phyloP scores from a whole-genome alignment of 2,797 vertebrate species.

The Serranus cabrilla region DNA sequence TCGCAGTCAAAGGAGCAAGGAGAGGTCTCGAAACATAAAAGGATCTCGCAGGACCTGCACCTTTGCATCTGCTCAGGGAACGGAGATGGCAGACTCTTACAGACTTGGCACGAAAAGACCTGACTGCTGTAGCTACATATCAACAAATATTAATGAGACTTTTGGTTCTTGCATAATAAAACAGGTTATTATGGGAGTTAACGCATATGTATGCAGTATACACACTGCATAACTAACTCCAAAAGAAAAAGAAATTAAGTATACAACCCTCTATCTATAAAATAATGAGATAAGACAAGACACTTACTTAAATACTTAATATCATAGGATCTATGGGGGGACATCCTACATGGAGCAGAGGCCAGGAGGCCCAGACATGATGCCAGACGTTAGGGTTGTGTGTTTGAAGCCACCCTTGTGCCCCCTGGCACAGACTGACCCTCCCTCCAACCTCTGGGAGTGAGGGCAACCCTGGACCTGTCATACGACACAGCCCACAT shows the following conservation, averaged over 20 bases:
- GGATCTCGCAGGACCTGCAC: constrained; percentile 76
- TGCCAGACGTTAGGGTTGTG: constrained; percentile 77
- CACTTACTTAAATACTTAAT: constrained; percentile 32
- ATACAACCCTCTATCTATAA: constrained; percentile 22
- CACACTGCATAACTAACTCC: constrained; percentile 15
- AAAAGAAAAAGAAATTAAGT: constrained; percentile 31
- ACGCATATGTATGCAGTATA: constrained; percentile 39
- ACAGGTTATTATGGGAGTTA: constrained; percentile 41
- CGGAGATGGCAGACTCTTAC: constrained; percentile 62
- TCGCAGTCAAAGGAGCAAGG: constrained; percentile 75
- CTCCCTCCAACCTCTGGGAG: constrained; percentile 72
- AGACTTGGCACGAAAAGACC: constrained; percentile 77
- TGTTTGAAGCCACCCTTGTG: constrained; percentile 74
- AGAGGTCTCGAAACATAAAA: constrained; percentile 82
- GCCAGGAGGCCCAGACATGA: constrained; percentile 68
- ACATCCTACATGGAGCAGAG: constrained; percentile 51
- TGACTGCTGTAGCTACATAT: constrained; percentile 74
- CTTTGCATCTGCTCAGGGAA: constrained; percentile 80
- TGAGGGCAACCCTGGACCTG: constrained; percentile 81
- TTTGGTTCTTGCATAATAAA: constrained; percentile 72
- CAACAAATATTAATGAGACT: constrained; percentile 81
- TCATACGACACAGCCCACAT: constrained; percentile 77
- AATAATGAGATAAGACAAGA: constrained; percentile 18
- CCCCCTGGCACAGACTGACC: constrained; percentile 66
- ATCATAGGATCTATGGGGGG: constrained; percentile 21